Percentiles rank a stretch among this genome's conserved stretches.
Conservation (phyloP, 2,888 invertebrate genomes). For the Diarsia rubi region DNA sequence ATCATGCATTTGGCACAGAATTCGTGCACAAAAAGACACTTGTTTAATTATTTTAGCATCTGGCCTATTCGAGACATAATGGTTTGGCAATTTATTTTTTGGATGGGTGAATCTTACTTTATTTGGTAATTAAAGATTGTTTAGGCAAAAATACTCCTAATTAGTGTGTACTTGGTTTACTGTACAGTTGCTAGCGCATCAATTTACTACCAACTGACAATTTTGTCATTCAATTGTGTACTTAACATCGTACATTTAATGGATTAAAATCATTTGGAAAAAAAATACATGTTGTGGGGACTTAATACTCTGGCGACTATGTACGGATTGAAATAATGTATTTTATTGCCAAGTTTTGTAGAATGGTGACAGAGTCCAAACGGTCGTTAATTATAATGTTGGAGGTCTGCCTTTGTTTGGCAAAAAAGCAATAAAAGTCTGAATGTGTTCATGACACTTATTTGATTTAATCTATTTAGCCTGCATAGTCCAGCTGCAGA, state of each 20-base stretch:
- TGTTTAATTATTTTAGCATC: conserved; percentile 25
- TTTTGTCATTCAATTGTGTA: too few relatives aligned
- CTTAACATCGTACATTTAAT: too few relatives aligned
- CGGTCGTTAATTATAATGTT: neutral
- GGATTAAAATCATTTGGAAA: too few relatives aligned
- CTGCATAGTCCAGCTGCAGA: neutral
- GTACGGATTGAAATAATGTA: too few relatives aligned
- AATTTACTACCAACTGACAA: too few relatives aligned
- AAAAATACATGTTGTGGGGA: too few relatives aligned
- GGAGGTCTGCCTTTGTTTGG: neutral
- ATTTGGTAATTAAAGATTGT: neutral
- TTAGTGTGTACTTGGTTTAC: too few relatives aligned
- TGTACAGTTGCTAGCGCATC: too few relatives aligned
- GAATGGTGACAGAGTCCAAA: neutral
- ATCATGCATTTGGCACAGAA: conserved; percentile 58
- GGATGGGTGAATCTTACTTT: conserved; percentile 11
- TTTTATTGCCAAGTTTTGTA: neutral
- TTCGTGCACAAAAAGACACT: conserved; percentile 49
- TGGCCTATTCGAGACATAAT: neutral
- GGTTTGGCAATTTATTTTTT: neutral
- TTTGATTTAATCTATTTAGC: neutral
- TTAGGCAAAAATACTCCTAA: neutral
- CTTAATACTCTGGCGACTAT: too few relatives aligned
- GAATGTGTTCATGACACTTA: neutral
- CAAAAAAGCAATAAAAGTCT: neutral